Evolutionary conservation across 2,888 invertebrate genomes (phyloP).

Genomic region (Autographa pulchrina): DNA sequence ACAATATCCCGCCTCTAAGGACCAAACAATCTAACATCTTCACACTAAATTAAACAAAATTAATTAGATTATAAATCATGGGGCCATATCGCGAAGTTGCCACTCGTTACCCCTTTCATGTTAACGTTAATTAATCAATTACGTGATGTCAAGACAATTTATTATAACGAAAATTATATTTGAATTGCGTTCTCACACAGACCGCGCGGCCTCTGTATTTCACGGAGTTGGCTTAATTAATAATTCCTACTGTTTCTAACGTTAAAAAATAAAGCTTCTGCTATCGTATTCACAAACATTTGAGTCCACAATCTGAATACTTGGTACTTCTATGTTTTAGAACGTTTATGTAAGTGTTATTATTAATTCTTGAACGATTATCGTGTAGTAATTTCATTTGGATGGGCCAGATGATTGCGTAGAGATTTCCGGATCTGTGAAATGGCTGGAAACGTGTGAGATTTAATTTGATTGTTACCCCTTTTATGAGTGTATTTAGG

Average conservation of each 20-base stretch:
- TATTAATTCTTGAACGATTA: conserved; percentile 30
- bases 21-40: conserved; percentile 50
- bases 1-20: conserved; percentile 13
- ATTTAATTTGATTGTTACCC: neutral
- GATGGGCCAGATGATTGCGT: conserved; percentile 6
- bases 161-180: conserved; percentile 68
- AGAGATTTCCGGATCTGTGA: conserved; percentile 12
- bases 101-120: conserved; percentile 62
- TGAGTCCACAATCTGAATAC: conserved; percentile 61
- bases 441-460: conserved; percentile 10
- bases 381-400: conserved; percentile 37
- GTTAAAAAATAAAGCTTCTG: conserved; percentile 73
- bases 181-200: conserved; percentile 48
- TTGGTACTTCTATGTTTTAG: conserved; percentile 21
- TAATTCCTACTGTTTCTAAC: conserved; percentile 67
- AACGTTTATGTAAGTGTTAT: conserved; percentile 14
- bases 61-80: conserved; percentile 63
- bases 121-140: conserved; percentile 62
- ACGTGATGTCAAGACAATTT: conserved; percentile 69
- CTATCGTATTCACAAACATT: conserved; percentile 75
- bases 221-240: conserved; percentile 72
- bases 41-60: conserved; percentile 61
- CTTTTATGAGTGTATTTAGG: neutral
- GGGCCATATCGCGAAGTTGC: conserved; percentile 56
- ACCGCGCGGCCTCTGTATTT: conserved; percentile 55